These are phyloP conservation scores for Rhodophaea formosa DNA, from an alignment of 2,888 invertebrate genomes.

Conservation along the genomic window DNA sequence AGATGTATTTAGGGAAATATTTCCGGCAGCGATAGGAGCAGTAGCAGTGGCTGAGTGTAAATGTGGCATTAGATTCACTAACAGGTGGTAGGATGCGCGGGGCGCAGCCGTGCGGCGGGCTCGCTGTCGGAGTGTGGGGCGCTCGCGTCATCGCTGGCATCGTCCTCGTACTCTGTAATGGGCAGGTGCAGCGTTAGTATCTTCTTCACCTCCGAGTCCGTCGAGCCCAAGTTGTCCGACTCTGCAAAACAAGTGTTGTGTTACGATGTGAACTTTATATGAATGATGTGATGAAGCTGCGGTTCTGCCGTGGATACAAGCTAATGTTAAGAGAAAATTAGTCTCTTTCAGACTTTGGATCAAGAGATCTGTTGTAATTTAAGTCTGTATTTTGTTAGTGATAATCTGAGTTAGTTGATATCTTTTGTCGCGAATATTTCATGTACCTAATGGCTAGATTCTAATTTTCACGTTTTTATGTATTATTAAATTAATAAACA, in stretches of 20 bases:
- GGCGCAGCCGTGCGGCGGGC: slow-evolving; percentile 60
- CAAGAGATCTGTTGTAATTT: too few species aligned
- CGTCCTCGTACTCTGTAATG: slow-evolving; percentile 96
- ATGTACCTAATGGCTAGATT: too few species aligned
- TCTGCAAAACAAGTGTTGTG: slow-evolving; percentile 79
- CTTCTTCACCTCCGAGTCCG: slow-evolving; percentile 97
- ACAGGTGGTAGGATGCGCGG: slow-evolving; percentile 67
- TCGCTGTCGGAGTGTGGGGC: slow-evolving; percentile 81
- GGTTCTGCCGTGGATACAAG: slow-evolving; percentile 32
- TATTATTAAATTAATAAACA: too few species aligned
- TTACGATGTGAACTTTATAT: slow-evolving; percentile 13
- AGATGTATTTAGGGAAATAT: too few species aligned
- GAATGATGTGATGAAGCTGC: slow-evolving; percentile 37
- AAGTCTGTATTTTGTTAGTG: too few species aligned
- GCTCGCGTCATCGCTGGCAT: slow-evolving; percentile 83
- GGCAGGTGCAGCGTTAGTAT: slow-evolving; percentile 95
- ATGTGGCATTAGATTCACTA: slow-evolving; percentile 38
- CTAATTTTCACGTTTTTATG: too few species aligned
- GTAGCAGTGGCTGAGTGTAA: too few species aligned
- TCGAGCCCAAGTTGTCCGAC: slow-evolving; percentile 96
- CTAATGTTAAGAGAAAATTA: not conserved
- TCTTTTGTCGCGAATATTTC: too few species aligned
- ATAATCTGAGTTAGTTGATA: too few species aligned
- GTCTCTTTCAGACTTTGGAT: not conserved
- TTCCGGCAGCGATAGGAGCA: too few species aligned